phyloP scores from a whole-genome alignment of 2,797 vertebrate genomes.

The Pangasius krempfi region DNA sequence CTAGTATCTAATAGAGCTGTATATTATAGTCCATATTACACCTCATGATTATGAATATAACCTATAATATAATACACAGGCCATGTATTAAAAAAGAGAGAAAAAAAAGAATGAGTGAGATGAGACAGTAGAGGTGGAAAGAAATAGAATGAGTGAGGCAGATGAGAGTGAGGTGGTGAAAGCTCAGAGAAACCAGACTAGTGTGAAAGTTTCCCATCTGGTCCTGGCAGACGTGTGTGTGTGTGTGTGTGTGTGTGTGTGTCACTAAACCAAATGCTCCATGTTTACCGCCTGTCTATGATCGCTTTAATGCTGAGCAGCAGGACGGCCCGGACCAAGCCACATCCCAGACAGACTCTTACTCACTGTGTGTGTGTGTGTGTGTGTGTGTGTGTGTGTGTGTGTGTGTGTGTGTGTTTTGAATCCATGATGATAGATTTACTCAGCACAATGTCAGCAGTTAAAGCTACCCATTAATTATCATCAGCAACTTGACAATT shows the following conservation, averaged over 20 bases:
- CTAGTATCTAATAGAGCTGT: not conserved
- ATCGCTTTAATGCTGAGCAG: slow-evolving; percentile 30
- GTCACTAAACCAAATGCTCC: slow-evolving; percentile 39
- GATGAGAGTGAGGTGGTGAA: not conserved
- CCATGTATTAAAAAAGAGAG: not conserved
- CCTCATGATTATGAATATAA: not conserved
- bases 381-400: slow-evolving; percentile 13
- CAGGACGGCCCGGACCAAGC: slow-evolving; percentile 14
- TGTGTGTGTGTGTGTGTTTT: slow-evolving; percentile 25
- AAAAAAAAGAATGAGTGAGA: not conserved
- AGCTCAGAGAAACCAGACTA: slow-evolving; percentile 45
- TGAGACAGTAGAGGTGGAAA: too few species aligned
- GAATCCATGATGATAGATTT: slow-evolving; percentile 49
- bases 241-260: slow-evolving; percentile 20
- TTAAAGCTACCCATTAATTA: slow-evolving; percentile 47
- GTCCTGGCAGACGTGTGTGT: slow-evolving; percentile 38
- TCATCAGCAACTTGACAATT: slow-evolving; percentile 34
- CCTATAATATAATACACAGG: not conserved
- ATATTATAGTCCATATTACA: not conserved
- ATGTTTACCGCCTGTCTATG: slow-evolving; percentile 48
- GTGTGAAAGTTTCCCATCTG: slow-evolving; percentile 49
- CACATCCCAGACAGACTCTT: slow-evolving; percentile 42
- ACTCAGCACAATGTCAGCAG: slow-evolving; percentile 46
- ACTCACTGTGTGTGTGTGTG: slow-evolving; percentile 30
- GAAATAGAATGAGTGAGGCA: not conserved